Conservation (phyloP, 2,888 invertebrate genomes). For the Nymphalis urticae region DNA sequence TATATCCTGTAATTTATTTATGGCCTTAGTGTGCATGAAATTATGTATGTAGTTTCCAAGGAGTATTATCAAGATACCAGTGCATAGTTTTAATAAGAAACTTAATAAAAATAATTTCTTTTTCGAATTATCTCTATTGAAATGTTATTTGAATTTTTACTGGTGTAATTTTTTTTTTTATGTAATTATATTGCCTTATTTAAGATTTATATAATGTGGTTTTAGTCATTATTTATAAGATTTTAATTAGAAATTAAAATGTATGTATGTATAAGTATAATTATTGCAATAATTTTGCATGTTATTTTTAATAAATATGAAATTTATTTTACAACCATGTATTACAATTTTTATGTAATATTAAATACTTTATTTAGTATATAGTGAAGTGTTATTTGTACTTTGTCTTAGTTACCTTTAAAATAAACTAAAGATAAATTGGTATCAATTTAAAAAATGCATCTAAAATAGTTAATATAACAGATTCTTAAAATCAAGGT, state of each 20-base stretch:
- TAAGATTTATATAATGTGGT: constrained; percentile 4
- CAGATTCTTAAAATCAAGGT: too few species aligned
- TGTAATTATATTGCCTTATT: not conserved
- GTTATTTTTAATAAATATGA: constrained; percentile 6
- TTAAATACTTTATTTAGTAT: constrained; percentile 24
- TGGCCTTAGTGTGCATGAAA: not conserved
- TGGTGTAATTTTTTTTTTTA: not conserved
- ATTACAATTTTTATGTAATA: constrained; percentile 24
- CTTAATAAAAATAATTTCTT: not conserved
- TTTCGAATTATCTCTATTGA: not conserved
- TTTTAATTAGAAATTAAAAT: constrained; percentile 24
- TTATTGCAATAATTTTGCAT: constrained; percentile 9
- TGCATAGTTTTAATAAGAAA: not conserved
- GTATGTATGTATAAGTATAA: constrained; percentile 18
- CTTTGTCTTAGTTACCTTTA: not conserved
- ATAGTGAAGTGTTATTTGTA: constrained; percentile 1
- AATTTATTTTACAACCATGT: constrained; percentile 12
- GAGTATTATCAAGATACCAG: constrained; percentile 5
- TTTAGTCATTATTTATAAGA: constrained; percentile 33
- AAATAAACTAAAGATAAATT: not conserved
- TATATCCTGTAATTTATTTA: constrained; percentile 1
- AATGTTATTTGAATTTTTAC: constrained; percentile 1
- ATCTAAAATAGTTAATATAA: too few species aligned
- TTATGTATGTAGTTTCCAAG: not conserved
- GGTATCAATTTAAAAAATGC: not conserved